Percentiles rank a stretch among this genome's conserved stretches.
These are phyloP conservation scores for Amazona guildingii DNA, from an alignment of 2,113 vertebrate genomes.

Conservation along the genomic window DNA sequence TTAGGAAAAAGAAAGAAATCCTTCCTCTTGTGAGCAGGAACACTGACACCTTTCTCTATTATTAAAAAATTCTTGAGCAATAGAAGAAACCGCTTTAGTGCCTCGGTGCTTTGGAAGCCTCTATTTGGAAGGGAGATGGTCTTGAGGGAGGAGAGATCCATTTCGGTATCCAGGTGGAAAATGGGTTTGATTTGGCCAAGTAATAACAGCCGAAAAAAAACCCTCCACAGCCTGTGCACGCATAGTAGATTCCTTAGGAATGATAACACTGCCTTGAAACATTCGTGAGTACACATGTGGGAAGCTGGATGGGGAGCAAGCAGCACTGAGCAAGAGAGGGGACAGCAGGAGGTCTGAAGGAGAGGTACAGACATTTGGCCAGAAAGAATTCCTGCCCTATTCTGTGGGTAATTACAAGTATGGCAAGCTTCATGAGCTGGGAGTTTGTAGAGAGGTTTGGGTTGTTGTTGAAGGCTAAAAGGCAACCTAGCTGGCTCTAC, in stretches of 20 bases:
- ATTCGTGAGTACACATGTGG: neutral
- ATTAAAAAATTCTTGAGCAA: constrained; percentile 66
- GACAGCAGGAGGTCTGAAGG: constrained; percentile 26
- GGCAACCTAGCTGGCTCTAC: neutral
- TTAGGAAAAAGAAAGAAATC: neutral
- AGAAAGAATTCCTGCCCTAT: neutral
- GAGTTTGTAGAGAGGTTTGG: neutral
- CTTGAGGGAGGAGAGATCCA: constrained; percentile 34
- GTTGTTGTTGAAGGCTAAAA: neutral
- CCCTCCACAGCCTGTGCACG: neutral
- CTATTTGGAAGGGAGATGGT: constrained; percentile 34
- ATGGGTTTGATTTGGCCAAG: constrained; percentile 59
- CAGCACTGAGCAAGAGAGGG: neutral
- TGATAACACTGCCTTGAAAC: constrained; percentile 61
- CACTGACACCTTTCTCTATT: constrained; percentile 25
- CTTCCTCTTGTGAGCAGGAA: neutral
- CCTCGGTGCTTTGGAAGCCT: constrained; percentile 42
- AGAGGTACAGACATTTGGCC: neutral
- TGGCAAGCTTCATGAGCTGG: neutral
- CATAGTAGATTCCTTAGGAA: constrained; percentile 54
- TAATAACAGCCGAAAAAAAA: constrained; percentile 13
- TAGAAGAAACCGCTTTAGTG: constrained; percentile 4
- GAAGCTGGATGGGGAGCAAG: neutral
- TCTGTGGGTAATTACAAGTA: neutral
- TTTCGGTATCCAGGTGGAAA: constrained; percentile 58